Evolutionary conservation across 2,797 vertebrate species (phyloP), one percentile per base, ranked within the genome.

Genomic region (Enteromius argenteus): DNA sequence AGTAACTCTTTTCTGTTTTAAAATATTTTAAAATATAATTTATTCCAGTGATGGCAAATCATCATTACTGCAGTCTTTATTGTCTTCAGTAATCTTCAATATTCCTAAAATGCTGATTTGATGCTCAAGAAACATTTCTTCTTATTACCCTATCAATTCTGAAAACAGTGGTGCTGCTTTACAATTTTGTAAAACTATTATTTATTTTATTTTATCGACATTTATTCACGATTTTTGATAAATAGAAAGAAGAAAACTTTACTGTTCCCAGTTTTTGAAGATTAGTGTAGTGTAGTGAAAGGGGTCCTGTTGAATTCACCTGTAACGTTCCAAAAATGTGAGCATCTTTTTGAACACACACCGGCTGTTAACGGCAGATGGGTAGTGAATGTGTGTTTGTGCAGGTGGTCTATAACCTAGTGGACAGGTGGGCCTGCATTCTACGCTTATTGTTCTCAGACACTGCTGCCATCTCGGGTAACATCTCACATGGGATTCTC

Each of bases 311-410:
- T 73, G 5, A 72, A 17, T 10, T 51, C 42, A 4, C 30, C 49
- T 71, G 51, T 69, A 42, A 42, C 6, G 14, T 13, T 9, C 14
- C 30, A 37, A 0, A 4, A 64, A 37, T 23, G 5, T 46, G 21
- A 37, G 23, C 32, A 21, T 73, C 51, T 81, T 30, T 73, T 62
- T 64, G 15, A 72, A 66, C 80, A 74, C 80, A 74, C 71, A 82
- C 39, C 32, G 58, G 58, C 71, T 42, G 49, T 23, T 77, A 23
- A 42, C 19, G 39, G 53, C 79, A 79, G 83, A 82, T 85, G 85
- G 79, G 71, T 42, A 73, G 68, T 79, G 64, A 58, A 58, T 81
- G 62, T 77, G 71, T 53, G 72, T 74, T 62, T 85, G 35, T 80
- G 53, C 71, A 74, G 73, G 73, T 75, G 72, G 60, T 85, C 44